Evolutionary conservation across 2,888 invertebrate species (phyloP).

Genomic region (Apodemia mormo): DNA sequence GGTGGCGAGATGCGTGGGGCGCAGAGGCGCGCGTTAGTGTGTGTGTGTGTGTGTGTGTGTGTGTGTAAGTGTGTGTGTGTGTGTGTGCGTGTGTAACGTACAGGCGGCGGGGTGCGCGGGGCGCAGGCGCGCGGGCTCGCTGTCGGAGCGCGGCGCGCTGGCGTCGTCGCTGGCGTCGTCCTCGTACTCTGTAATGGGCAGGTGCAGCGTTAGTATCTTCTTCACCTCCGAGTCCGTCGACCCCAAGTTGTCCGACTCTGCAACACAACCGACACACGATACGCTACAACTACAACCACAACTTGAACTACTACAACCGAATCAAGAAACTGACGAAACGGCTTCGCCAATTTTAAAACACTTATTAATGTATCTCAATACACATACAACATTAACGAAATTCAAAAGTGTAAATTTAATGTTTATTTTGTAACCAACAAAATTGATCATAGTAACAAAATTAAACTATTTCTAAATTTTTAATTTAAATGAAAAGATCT

Average conservation of each 20-base stretch:
- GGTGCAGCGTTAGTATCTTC: constrained; percentile 95
- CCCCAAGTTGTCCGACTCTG: constrained; percentile 97
- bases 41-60: background rate
- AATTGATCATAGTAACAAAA: too few relatives aligned
- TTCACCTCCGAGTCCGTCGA: constrained; percentile 97
- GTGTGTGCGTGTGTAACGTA: constrained; percentile 40
- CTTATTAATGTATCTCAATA: background rate
- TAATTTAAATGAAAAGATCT: too few relatives aligned
- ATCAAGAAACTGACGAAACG: background rate
- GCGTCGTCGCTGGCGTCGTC: constrained; percentile 88
- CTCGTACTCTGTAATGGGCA: constrained; percentile 97
- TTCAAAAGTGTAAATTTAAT: background rate
- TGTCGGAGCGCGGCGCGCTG: constrained; percentile 81
- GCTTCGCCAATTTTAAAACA: background rate
- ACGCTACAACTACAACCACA: constrained; percentile 14
- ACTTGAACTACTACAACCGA: background rate
- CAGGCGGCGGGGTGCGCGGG: constrained; percentile 68
- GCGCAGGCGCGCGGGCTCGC: constrained; percentile 66
- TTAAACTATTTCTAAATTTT: background rate
- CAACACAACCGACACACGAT: constrained; percentile 48
- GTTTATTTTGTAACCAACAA: background rate
- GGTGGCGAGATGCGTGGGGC: too few relatives aligned
- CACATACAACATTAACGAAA: background rate
- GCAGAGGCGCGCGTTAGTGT: too few relatives aligned
- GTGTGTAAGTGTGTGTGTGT: background rate